Evolutionary conservation across 1,140 invertebrate species (phyloP), one percentile per base, ranked within the genome.

Genomic region (Meloidogyne floridensis): DNA sequence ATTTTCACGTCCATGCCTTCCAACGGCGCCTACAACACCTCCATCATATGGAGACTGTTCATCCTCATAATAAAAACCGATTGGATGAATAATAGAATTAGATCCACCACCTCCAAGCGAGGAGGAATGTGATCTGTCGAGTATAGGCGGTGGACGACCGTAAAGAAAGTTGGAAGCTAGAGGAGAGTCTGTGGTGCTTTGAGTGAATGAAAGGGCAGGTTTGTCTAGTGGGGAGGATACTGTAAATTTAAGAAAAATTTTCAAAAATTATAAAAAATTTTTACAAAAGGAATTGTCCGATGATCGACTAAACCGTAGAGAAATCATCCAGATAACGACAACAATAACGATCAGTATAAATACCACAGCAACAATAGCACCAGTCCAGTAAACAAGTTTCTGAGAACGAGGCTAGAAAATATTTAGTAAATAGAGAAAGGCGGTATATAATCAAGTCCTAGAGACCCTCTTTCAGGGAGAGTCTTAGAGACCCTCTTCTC

Each of bases 271-370:
- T 32, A 1, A 32, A 32, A 32, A 47, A 80, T 80, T 74, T 87
- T 80, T 77, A 72, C 75, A 79, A 74, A 75, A 51, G 70, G 72
- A n/a, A 80, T 81, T 59, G 32, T 84, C 53, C 74, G 71, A 69
- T 13, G 77, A 79, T 10, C 82, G 70, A 56, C 85, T 88, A 56
- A 82, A 82, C 6, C 88, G 77, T 72, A 84, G 85, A 32, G 76
- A 81, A 43, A 89, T 89, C 85, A 89, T 84, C 80, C 87, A 89
- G 65, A 89, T 84, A n/a, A 87, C 74, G 10, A 78, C 75, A 43
- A 86, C 87, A 74, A 89, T 81, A n/a, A 90, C 73, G 20, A 90
- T 84, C 8, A 83, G 43, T 20, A 89, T 65, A 42, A 84, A 72
- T 0, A 90, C 86, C 7, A 84, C 78, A 7, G 76, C 83, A 11